Evolutionary conservation across 2,888 invertebrate species (phyloP).

Genomic region (Parnassius orleans): DNA sequence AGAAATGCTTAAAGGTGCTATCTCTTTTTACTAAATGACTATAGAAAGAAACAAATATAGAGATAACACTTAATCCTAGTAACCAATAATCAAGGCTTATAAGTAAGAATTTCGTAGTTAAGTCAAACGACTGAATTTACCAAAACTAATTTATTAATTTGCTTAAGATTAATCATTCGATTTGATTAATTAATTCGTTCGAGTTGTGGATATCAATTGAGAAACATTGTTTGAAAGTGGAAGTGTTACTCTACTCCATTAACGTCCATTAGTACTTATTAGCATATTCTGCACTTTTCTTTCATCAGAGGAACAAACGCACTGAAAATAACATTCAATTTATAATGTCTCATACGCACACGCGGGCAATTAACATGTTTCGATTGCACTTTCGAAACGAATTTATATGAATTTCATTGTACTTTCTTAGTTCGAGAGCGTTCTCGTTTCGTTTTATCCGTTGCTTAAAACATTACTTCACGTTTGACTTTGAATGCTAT

Average conservation of each 20-base stretch:
- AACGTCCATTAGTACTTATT: constrained; percentile 41
- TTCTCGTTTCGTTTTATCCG: constrained; percentile 23
- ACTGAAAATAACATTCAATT: constrained; percentile 32
- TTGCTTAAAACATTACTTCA: constrained; percentile 7
- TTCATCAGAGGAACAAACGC: constrained; percentile 32
- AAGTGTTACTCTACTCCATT: constrained; percentile 36
- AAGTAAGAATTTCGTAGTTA: no score
- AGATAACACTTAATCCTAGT: no score
- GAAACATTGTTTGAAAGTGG: constrained; percentile 8
- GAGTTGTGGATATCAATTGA: no score
- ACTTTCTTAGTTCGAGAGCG: constrained; percentile 30
- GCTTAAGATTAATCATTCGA: no score
- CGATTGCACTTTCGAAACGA: constrained; percentile 39
- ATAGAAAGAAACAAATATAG: no score
- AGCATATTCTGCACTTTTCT: constrained; percentile 35
- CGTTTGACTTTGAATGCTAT: no score
- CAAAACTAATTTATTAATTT: no score
- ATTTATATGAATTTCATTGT: constrained; percentile 33
- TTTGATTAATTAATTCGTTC: no score
- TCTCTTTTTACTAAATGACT: no score
- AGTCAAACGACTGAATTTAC: no score
- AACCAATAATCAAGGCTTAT: no score
- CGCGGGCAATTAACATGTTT: constrained; percentile 34
- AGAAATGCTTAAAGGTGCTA: no score
- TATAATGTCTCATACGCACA: constrained; percentile 37